phyloP scores from a whole-genome alignment of 2,113 vertebrate genomes.

The Polyodon spathula region DNA sequence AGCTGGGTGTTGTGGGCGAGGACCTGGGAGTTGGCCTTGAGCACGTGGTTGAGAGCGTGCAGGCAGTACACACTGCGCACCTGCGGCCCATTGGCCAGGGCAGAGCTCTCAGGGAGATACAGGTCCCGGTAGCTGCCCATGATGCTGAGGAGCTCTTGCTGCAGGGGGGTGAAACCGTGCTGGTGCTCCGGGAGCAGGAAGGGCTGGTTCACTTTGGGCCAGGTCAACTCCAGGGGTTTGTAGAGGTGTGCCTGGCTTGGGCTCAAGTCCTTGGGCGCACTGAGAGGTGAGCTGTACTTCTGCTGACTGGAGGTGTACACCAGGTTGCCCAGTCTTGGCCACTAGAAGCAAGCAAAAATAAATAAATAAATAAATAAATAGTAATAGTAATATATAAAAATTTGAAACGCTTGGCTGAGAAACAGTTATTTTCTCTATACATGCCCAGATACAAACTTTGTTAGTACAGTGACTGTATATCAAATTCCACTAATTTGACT shows the following conservation, averaged over 20 bases:
- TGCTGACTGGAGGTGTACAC: constrained; percentile 57
- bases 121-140: constrained; percentile 84
- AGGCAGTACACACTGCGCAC: constrained; percentile 75
- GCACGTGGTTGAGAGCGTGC: constrained; percentile 81
- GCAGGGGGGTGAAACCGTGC: constrained; percentile 55
- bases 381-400: too few species aligned
- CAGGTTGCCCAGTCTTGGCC: constrained; percentile 70
- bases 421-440: too few species aligned
- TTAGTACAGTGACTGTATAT: too few species aligned
- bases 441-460: too few species aligned
- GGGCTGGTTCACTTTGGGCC: constrained; percentile 58
- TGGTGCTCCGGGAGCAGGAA: constrained; percentile 28
- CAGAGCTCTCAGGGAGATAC: constrained; percentile 69
- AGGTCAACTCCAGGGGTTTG: constrained; percentile 65
- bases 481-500: too few species aligned
- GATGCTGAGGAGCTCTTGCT: constrained; percentile 78
- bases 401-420: too few species aligned
- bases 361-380: too few species aligned
- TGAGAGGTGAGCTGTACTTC: constrained; percentile 43
- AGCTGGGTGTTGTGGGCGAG: constrained; percentile 72
- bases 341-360: constrained; percentile 49
- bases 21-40: constrained; percentile 85
- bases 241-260: constrained; percentile 62
- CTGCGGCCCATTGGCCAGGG: constrained; percentile 64
- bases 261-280: constrained; percentile 42